Percentiles rank a stretch among this genome's conserved stretches.
phyloP scores from a whole-genome alignment of 1,140 invertebrate genomes.

The Oryzaephilus surinamensis region DNA sequence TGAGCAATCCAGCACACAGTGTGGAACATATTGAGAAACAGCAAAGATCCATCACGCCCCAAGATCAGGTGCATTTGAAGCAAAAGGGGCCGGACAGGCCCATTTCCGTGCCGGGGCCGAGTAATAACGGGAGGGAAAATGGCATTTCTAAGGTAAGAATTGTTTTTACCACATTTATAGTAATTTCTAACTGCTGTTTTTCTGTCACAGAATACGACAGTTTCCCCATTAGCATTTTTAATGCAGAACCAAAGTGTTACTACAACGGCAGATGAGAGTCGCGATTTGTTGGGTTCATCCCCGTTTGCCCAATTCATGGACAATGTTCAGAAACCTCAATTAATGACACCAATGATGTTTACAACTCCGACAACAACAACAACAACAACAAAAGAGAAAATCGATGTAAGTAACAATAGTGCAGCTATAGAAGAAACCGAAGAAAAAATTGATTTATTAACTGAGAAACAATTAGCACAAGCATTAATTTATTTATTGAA shows the following conservation, averaged over 20 bases:
- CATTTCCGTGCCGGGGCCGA: constrained; percentile 5
- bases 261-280: constrained; percentile 17
- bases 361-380: constrained; percentile 35
- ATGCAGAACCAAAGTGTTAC: constrained; percentile 28
- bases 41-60: constrained; percentile 61
- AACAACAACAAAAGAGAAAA: constrained; percentile 18
- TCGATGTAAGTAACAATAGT: no score
- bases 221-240: constrained; percentile 38
- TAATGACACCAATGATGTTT: constrained; percentile 79
- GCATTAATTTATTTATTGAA: constrained; percentile 78
- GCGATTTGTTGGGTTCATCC: constrained; percentile 34
- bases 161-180: no score
- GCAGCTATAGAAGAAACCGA: constrained; percentile 11
- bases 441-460: constrained; percentile 53
- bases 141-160: no score
- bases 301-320: constrained; percentile 40
- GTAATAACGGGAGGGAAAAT: background rate
- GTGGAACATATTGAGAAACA: constrained; percentile 84
- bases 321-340: constrained; percentile 50
- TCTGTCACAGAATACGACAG: constrained; percentile 1
- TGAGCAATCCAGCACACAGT: constrained; percentile 69
- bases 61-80: constrained; percentile 31
- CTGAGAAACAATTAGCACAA: constrained; percentile 76
- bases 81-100: constrained; percentile 7
- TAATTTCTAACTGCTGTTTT: no score